Base-by-base conservation (phyloP, 2,888 invertebrate species). In the Candidula unifasciata region DNA sequence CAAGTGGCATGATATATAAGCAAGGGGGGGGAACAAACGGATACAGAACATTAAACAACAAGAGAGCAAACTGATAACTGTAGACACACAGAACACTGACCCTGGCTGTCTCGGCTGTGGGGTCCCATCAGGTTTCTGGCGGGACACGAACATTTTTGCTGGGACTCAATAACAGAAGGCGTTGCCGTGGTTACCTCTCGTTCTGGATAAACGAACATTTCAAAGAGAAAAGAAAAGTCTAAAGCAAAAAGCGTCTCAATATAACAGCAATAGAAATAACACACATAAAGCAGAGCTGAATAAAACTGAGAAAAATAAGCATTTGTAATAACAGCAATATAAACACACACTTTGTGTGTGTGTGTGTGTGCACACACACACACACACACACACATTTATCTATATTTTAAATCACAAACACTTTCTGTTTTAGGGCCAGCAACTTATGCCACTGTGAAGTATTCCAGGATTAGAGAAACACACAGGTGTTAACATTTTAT, bases 111-210 rank as follows among this genome's bases (percentile, higher is more conserved):
- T 60, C 60, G 35, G 35, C 21, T 60, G 60, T n/a, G 54, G 0
- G 77, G 24, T 30, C 33, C 30, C 8, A 21, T 24, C 77, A 33
- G 18, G 60, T 35, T 60, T 16, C 57, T 54, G 8, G 33, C 21
- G 1, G 80, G 80, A 69, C 80, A 80, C 2, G 52, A 69, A 44
- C 80, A 80, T 69, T 69, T 69, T 18, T 44, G 44, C 44, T 52
- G 30, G 30, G 80, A 69, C 44, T 66, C 68, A 10, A 21, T 54
- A 0, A 64, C 44, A 24, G 54, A 18, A 33, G 76, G 52, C n/a
- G 66, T 79, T 79, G 78, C 66, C 60, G 33, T 30, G 69, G 80
- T 68, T 24, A 69, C 80, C 37, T 44, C 33, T 24, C 30, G 5
- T 54, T 24, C 80, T 80, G 69, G 33, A 16, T 54, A 30, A 69